These are phyloP conservation scores for Halictus quadricinctus DNA, from an alignment of 2,888 invertebrate species.

Conservation along the genomic window DNA sequence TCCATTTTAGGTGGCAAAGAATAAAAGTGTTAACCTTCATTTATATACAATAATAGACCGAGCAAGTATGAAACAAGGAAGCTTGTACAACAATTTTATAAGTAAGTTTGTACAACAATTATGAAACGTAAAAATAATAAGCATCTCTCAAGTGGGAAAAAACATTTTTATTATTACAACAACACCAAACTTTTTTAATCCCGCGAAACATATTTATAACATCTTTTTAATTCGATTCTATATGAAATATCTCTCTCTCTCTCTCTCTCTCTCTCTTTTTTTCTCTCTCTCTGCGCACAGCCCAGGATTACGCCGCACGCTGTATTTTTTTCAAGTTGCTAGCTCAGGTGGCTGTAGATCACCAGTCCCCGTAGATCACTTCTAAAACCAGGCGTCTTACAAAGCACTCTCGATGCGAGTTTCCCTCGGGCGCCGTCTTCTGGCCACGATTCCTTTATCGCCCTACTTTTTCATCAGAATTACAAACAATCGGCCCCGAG, in stretches of 20 bases:
- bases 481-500: slow-evolving; percentile 66
- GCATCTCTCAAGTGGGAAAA: neutral
- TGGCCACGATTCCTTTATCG: slow-evolving; percentile 43
- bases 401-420: slow-evolving; percentile 39
- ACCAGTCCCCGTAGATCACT: slow-evolving; percentile 31
- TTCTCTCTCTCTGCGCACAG: neutral
- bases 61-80: neutral
- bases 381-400: slow-evolving; percentile 41
- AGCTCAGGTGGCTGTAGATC: slow-evolving; percentile 14
- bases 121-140: neutral
- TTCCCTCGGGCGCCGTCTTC: slow-evolving; percentile 24
- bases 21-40: no score
- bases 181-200: neutral
- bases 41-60: no score
- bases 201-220: neutral
- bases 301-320: neutral
- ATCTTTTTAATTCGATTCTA: neutral
- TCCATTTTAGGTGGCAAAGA: no score
- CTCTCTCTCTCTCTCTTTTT: neutral
- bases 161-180: neutral
- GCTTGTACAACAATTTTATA: neutral
- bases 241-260: neutral
- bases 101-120: neutral
- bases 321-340: slow-evolving; percentile 10
- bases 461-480: slow-evolving; percentile 61